phyloP scores from a whole-genome alignment of 2,113 vertebrate genomes.

The Emydura subglobosa region DNA sequence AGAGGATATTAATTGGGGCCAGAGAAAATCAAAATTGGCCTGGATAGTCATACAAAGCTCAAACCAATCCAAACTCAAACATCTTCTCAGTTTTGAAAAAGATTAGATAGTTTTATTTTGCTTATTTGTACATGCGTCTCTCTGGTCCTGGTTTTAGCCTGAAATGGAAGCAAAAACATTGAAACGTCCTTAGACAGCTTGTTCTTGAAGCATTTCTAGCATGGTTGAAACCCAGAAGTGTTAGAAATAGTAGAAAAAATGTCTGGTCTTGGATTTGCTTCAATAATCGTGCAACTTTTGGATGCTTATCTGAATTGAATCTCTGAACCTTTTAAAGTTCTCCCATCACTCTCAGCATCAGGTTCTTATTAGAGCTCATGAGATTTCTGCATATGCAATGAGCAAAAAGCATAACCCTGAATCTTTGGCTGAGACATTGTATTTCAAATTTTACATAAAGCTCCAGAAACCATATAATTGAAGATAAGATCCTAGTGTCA shows the following conservation, averaged over 20 bases:
- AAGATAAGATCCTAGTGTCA: not conserved
- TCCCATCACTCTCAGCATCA: not conserved
- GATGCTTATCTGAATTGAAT: not conserved
- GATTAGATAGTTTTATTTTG: constrained; percentile 25
- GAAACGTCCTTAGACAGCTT: not conserved
- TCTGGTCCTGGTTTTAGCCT: not conserved
- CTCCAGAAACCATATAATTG: not conserved
- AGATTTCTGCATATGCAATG: not conserved
- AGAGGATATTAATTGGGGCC: not conserved
- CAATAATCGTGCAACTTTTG: not conserved
- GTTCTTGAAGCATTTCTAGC: not conserved
- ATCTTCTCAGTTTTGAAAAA: not conserved
- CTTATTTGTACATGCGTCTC: not conserved
- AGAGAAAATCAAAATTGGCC: not conserved
- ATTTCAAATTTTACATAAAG: not conserved
- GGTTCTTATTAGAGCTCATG: not conserved
- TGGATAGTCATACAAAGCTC: not conserved
- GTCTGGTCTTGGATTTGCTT: not conserved
- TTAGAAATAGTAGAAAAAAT: not conserved
- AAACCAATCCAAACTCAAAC: not conserved
- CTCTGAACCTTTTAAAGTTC: not conserved
- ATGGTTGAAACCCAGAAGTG: not conserved
- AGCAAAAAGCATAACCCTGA: not conserved
- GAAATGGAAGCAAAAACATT: not conserved
- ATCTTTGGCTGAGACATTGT: not conserved